phyloP scores from a whole-genome alignment of 2,797 vertebrate genomes.

The Onychomys torridus region DNA sequence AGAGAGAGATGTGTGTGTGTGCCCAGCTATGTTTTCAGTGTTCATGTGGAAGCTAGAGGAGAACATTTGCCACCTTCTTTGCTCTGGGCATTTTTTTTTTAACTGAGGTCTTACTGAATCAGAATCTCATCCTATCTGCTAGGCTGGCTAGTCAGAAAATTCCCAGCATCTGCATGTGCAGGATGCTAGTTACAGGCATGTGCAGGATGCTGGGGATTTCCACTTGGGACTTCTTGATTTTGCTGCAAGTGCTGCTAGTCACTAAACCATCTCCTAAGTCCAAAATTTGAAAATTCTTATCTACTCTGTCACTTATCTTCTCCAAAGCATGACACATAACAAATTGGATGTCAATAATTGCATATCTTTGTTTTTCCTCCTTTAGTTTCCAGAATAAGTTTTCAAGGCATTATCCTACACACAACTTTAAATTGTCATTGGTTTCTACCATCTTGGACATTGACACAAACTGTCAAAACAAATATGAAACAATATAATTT shows the following conservation, averaged over 20 bases:
- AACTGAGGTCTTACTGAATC: background rate
- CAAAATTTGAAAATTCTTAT: background rate
- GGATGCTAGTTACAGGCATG: background rate
- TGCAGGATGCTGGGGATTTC: background rate
- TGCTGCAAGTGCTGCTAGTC: background rate
- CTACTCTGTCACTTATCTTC: background rate
- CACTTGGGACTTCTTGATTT: background rate
- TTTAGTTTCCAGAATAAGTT: conserved; percentile 24
- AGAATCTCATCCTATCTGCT: background rate
- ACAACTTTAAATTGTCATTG: background rate
- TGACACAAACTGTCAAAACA: background rate
- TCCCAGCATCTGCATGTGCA: background rate
- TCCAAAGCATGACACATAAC: background rate
- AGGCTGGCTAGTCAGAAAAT: background rate
- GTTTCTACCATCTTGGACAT: conserved; percentile 5
- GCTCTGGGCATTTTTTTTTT: background rate
- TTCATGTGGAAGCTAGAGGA: background rate
- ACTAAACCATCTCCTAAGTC: background rate
- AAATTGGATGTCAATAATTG: background rate
- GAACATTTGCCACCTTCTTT: background rate
- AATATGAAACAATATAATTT: conserved; percentile 34
- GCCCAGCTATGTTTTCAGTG: background rate
- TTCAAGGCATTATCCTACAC: background rate
- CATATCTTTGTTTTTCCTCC: background rate
- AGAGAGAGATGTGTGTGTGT: background rate